Conservation (phyloP, 2,888 invertebrate genomes). For the Allophyes oxyacanthae region DNA sequence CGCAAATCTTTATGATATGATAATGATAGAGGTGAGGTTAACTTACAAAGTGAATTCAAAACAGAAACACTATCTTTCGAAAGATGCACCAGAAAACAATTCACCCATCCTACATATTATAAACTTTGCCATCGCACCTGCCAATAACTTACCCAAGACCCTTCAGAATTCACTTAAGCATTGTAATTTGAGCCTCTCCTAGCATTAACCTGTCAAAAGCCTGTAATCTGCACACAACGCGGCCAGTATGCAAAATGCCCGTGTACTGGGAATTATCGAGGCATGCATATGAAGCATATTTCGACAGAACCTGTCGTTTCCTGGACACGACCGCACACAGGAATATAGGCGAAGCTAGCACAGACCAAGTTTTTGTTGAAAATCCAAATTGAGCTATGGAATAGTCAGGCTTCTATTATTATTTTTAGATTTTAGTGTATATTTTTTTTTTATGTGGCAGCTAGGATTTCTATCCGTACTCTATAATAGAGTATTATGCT, state of each 20-base stretch:
- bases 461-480: too few species aligned
- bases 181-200: slow-evolving; percentile 33
- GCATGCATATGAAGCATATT: slow-evolving; percentile 40
- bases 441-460: too few species aligned
- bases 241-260: slow-evolving; percentile 17
- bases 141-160: slow-evolving; percentile 28
- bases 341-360: slow-evolving; percentile 29
- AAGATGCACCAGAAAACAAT: slow-evolving; percentile 35
- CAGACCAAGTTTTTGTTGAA: slow-evolving; percentile 40
- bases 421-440: neutral
- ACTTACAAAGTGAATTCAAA: neutral
- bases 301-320: slow-evolving; percentile 40
- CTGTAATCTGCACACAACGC: slow-evolving; percentile 33
- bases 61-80: slow-evolving; percentile 12
- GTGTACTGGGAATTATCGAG: slow-evolving; percentile 21
- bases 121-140: neutral
- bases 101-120: slow-evolving; percentile 1
- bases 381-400: slow-evolving; percentile 17
- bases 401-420: neutral
- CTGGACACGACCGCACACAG: slow-evolving; percentile 47
- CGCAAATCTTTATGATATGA: too few species aligned
- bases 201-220: slow-evolving; percentile 48
- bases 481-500: too few species aligned
- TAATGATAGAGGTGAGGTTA: too few species aligned
- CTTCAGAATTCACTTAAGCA: slow-evolving; percentile 42